A percentile compares a stretch with the other conserved stretches of the same genome.
Conservation (phyloP, 2,888 invertebrate genomes). For the Dasypogon diadema region DNA sequence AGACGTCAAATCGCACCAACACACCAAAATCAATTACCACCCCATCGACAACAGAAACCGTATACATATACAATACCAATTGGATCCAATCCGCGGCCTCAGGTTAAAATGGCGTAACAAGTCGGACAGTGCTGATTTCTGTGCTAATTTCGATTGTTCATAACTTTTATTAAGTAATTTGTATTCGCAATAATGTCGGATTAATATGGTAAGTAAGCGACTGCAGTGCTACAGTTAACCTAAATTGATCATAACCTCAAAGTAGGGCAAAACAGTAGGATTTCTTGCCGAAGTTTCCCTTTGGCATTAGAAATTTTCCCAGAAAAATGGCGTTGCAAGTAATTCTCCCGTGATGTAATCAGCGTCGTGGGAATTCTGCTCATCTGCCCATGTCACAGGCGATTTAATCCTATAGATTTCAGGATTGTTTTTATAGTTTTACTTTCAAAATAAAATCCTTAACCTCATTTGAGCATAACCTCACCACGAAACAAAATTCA, state of each 20-base stretch:
- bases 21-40: neutral
- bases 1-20: slow-evolving; percentile 34
- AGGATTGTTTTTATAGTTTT: slow-evolving; percentile 4
- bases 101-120: slow-evolving; percentile 54
- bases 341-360: slow-evolving; percentile 51
- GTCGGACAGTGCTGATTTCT: slow-evolving; percentile 44
- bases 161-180: slow-evolving; percentile 18
- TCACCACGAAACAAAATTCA: slow-evolving; percentile 45
- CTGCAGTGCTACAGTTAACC: slow-evolving; percentile 50
- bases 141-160: slow-evolving; percentile 29
- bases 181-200: slow-evolving; percentile 12
- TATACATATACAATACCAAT: neutral
- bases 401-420: too few relatives aligned
- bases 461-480: slow-evolving; percentile 57
- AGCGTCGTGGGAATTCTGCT: neutral
- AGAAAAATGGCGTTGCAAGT: slow-evolving; percentile 39
- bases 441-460: slow-evolving; percentile 50
- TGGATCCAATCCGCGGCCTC: neutral
- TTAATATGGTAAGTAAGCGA: slow-evolving; percentile 46
- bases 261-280: slow-evolving; percentile 19
- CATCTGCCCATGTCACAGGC: too few relatives aligned
- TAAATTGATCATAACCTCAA: slow-evolving; percentile 56
- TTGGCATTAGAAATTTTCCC: neutral
- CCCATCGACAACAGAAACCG: neutral
- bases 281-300: neutral